These are phyloP conservation scores for Orchesellides sinensis DNA, from an alignment of 2,888 invertebrate species.

Conservation along the genomic window DNA sequence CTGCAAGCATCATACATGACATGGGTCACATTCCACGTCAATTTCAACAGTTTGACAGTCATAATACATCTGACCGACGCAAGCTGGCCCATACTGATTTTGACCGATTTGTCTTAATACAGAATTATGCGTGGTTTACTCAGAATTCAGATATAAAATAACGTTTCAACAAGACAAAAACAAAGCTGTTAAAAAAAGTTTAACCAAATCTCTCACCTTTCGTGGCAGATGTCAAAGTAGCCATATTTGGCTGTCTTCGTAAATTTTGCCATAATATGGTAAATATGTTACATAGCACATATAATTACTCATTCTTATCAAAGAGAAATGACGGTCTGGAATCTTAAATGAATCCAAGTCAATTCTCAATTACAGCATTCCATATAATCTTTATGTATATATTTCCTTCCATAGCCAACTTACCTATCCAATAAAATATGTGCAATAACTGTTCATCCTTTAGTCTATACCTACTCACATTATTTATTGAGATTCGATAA, in stretches of 20 bases:
- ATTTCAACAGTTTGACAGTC: background rate
- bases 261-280: too few relatives aligned
- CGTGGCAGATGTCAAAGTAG: background rate
- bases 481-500: too few relatives aligned
- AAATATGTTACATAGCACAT: too few relatives aligned
- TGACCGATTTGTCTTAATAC: background rate
- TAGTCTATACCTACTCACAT: too few relatives aligned
- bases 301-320: background rate
- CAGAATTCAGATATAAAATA: too few relatives aligned
- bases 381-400: background rate
- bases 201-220: background rate
- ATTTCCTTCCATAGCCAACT: background rate
- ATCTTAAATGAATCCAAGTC: too few relatives aligned
- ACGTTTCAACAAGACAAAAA: background rate
- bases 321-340: background rate
- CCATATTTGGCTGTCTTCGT: too few relatives aligned
- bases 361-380: too few relatives aligned
- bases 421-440: too few relatives aligned
- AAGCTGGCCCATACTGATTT: background rate
- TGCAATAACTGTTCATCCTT: too few relatives aligned
- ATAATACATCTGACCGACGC: background rate
- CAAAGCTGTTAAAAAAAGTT: background rate
- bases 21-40: background rate
- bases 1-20: background rate
- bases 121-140: background rate